Evolutionary conservation across 92 coral and sea anemone species (phyloP), one percentile per base, ranked within the genome.

Genomic region (Zoanthus sansibaricus): DNA sequence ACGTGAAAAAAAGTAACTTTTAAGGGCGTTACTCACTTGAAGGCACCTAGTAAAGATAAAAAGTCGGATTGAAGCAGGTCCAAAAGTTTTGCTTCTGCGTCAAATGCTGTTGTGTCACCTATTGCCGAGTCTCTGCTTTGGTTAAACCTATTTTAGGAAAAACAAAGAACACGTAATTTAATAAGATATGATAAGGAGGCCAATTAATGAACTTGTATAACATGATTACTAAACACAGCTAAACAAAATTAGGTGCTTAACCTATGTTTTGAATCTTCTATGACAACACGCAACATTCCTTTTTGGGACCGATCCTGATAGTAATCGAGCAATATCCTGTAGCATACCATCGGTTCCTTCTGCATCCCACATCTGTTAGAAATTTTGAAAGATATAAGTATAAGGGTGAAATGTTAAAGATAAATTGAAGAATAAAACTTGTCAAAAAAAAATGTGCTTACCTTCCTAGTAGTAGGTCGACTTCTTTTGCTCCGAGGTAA

Each of bases 181-280:
- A 45, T 15, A 5, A 18, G 1, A 61, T 2, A 61, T 25, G 25
- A 25, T 25, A 25, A 25, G 25, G 68, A 61, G 6, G 21, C 18
- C 68, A 61, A 4, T 9, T 5, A 61, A 61, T 14, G 1, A 61
- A 9, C 68, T n/a, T 14, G 68, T 5, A 9, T 61, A 61, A 61
- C 17, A n/a, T 5, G 68, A 9, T 48, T 48, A 5, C 6, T 48
- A 48, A 48, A 48, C 6, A 9, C 52, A 48, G 52, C 6, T 48
- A 48, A 9, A 48, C 6, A 48, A 48, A 48, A 5, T 48, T 48
- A 7, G 12, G 21, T 33, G 7, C n/a, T 25, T 17, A 55, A 93
- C 98, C 98, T 93, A 92, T 94, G 98, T 52, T 85, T 89, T 11
- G 94, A 83, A 51, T 94, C 98, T 9, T 87, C 93, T 64, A 94